Percentiles rank a stretch among this genome's conserved stretches.
Evolutionary conservation across 2,797 vertebrate genomes (phyloP).

Genomic region (Myripristis murdjan): DNA sequence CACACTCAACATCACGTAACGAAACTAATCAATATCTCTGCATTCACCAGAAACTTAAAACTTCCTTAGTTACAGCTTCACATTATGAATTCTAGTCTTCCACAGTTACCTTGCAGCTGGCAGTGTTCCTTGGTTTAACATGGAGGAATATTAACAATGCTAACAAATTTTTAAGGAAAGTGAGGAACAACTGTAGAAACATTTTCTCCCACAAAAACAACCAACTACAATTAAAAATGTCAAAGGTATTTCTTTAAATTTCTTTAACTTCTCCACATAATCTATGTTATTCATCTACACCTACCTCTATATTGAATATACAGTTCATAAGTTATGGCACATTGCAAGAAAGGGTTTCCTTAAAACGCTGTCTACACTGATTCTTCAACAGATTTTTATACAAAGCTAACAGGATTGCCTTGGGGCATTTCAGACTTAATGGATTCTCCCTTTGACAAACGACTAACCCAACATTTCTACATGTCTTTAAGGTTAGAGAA

Average conservation of each 20-base stretch:
- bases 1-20: background rate
- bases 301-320: slow-evolving; percentile 29
- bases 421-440: background rate
- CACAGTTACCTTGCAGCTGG: too few species aligned
- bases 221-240: background rate
- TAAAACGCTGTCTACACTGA: background rate
- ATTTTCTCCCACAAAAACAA: slow-evolving; percentile 3
- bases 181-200: background rate
- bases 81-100: background rate
- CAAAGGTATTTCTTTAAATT: background rate
- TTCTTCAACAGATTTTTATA: slow-evolving; percentile 22
- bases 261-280: background rate
- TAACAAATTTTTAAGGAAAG: slow-evolving; percentile 2
- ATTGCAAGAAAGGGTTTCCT: slow-evolving; percentile 21
- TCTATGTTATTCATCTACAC: slow-evolving; percentile 19
- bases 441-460: background rate
- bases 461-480: background rate
- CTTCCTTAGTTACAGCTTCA: background rate
- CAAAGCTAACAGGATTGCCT: background rate
- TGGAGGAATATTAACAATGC: background rate
- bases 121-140: background rate
- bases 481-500: background rate
- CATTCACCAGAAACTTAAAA: slow-evolving; percentile 1
- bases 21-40: background rate
- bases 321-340: slow-evolving; percentile 69